phyloP scores from a whole-genome alignment of 2,113 vertebrate genomes.

The Pseudorhombus dupliciocellatus region DNA sequence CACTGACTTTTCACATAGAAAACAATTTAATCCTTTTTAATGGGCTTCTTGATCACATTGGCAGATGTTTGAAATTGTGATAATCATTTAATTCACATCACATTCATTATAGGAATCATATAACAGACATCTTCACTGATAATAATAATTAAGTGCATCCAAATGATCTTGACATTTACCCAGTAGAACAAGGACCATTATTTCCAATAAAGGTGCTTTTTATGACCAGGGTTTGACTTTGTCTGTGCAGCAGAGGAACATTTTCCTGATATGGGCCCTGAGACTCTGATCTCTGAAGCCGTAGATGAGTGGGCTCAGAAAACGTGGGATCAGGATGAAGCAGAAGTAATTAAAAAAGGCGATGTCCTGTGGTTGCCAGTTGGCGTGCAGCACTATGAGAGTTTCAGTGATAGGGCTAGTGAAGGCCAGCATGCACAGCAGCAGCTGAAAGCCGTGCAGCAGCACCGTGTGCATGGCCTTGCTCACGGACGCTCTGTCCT shows the following conservation, averaged over 20 bases:
- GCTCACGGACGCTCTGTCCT: slow-evolving; percentile 66
- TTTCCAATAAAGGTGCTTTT: too few relatives aligned
- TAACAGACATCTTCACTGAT: background rate
- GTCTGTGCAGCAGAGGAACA: slow-evolving; percentile 42
- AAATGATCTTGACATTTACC: too few relatives aligned
- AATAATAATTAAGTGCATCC: background rate
- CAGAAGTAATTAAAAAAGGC: slow-evolving; percentile 74
- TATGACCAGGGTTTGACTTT: slow-evolving; percentile 8
- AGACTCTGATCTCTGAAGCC: slow-evolving; percentile 78
- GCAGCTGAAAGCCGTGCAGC: slow-evolving; percentile 79
- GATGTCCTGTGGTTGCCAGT: slow-evolving; percentile 55
- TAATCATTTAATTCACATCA: background rate
- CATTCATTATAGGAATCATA: background rate
- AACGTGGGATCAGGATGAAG: slow-evolving; percentile 76
- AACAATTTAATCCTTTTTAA: too few relatives aligned
- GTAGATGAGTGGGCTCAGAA: slow-evolving; percentile 81
- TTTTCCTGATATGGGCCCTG: slow-evolving; percentile 53
- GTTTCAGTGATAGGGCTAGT: slow-evolving; percentile 66
- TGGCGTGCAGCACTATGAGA: slow-evolving; percentile 24
- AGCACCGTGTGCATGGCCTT: slow-evolving; percentile 80
- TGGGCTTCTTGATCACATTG: too few relatives aligned
- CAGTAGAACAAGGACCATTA: too few relatives aligned
- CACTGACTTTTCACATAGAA: too few relatives aligned
- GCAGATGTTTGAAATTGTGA: background rate
- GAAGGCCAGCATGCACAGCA: slow-evolving; percentile 76